Percentiles rank a stretch among this genome's conserved stretches.
phyloP scores from a whole-genome alignment of 2,113 vertebrate genomes.

The Sinocyclocheilus anshuiensis region DNA sequence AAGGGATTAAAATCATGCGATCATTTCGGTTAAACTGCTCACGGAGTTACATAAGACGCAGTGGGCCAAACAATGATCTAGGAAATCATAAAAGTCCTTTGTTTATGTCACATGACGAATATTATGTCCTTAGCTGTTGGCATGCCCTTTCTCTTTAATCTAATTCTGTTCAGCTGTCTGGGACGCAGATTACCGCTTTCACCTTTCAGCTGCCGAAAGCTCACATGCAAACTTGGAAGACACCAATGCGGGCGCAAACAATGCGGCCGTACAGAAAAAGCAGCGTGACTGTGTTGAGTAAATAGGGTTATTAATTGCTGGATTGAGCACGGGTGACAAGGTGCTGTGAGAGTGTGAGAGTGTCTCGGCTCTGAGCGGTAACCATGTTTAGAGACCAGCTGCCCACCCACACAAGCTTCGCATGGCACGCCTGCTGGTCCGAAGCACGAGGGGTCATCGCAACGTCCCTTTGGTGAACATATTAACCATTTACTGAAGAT shows the following conservation, averaged over 20 bases:
- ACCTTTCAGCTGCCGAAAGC: slow-evolving; percentile 46
- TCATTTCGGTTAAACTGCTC: slow-evolving; percentile 50
- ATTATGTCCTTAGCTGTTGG: slow-evolving; percentile 54
- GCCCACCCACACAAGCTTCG: slow-evolving; percentile 54
- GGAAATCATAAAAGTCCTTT: slow-evolving; percentile 56
- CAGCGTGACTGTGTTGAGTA: slow-evolving; percentile 32
- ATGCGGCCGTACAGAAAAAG: not conserved
- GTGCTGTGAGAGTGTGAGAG: slow-evolving; percentile 5
- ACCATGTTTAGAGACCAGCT: slow-evolving; percentile 43
- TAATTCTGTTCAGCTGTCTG: slow-evolving; percentile 57
- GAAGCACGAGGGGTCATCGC: slow-evolving; percentile 56
- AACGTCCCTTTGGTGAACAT: slow-evolving; percentile 59
- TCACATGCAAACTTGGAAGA: slow-evolving; percentile 13
- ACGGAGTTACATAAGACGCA: slow-evolving; percentile 62
- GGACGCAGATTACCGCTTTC: slow-evolving; percentile 51
- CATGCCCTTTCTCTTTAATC: slow-evolving; percentile 51
- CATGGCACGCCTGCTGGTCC: slow-evolving; percentile 51
- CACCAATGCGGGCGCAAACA: slow-evolving; percentile 1
- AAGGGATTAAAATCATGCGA: slow-evolving; percentile 69
- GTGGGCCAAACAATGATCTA: slow-evolving; percentile 50
- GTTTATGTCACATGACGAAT: slow-evolving; percentile 61
- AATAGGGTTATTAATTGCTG: slow-evolving; percentile 41
- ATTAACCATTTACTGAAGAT: slow-evolving; percentile 72
- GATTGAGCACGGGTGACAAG: not conserved
- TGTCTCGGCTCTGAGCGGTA: slow-evolving; percentile 24